Evolutionary conservation across 2,888 invertebrate genomes (phyloP), one percentile per base, ranked within the genome.

Genomic region (Aquatica leii): DNA sequence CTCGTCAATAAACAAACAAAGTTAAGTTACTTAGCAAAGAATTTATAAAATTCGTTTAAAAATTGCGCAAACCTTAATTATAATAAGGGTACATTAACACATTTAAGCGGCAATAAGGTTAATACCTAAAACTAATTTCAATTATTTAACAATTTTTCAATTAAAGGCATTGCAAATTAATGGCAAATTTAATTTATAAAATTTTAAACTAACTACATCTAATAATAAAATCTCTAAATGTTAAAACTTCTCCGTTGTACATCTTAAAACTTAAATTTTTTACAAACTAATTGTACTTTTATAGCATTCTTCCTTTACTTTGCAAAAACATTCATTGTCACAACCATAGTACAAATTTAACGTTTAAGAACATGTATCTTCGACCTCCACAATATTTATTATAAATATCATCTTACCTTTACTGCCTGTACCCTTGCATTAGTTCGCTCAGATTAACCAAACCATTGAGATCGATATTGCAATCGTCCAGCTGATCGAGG

Each of bases 401-500:
- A 20, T 17, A 43, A 37, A 48, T 15, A 12, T n/a, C 14, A 14
- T 18, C 48, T 56, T 62, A 52, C 49, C 37, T 37, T 71, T 71
- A 75, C 64, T 73, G 76, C 69, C 75, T 77, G 70, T 78, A 79
- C 41, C 75, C 77, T 65, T 76, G 76, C 73, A 81, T 80, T 54
- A 81, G 74, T 62, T 80, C 80, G 66, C 75, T 78, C 66, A 81
- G 73, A 70, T 77, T 77, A 67, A 79, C 79, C 62, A 80, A 71
- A 65, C 74, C 76, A 64, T 80, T 79, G 59, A 80, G 68, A 65
- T 81, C 80, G 69, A 80, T 75, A 67, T 77, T 77, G 65, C 68
- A 71, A 37, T 80, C 80, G 51, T 81, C 81, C 59, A 81, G 69
- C 48, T 74, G 75, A 35, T 80, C 80, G 71, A 82, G 70, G 69